A percentile compares a stretch with the other conserved stretches of the same genome.
Conservation (phyloP, 2,113 vertebrate species). For the Stegastes partitus region DNA sequence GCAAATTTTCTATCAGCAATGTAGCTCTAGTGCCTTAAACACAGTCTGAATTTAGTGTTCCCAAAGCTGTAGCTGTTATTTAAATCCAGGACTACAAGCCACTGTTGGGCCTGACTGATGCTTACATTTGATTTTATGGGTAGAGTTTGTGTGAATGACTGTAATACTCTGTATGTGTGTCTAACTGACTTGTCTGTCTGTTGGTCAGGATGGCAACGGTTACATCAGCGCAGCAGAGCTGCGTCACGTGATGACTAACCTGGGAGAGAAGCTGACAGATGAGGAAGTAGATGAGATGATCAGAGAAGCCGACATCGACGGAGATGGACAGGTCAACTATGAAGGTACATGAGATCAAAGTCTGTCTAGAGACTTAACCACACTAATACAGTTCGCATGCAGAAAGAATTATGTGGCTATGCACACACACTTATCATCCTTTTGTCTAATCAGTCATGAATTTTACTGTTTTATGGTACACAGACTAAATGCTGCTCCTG, state of each 20-base stretch:
- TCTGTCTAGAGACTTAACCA: neutral
- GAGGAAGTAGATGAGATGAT: conserved; percentile 99
- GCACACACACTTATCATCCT: too few relatives aligned
- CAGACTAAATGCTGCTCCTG: neutral
- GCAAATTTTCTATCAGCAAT: too few relatives aligned
- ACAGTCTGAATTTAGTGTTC: too few relatives aligned
- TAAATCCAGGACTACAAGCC: too few relatives aligned
- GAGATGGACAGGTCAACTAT: conserved; percentile 98
- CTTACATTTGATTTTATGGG: neutral
- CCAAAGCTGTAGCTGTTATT: too few relatives aligned
- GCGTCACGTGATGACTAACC: conserved; percentile 98
- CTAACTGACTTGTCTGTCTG: neutral
- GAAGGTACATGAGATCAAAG: conserved; percentile 85
- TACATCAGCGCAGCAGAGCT: conserved; percentile 98
- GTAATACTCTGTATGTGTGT: neutral
- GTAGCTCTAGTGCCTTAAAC: too few relatives aligned
- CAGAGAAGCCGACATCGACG: conserved; percentile 98
- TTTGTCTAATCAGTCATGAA: neutral
- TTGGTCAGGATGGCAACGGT: conserved; percentile 93
- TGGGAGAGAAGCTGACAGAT: conserved; percentile 98
- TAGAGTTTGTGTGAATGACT: neutral
- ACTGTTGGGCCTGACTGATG: too few relatives aligned
- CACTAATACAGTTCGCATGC: neutral
- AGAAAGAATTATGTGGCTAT: too few relatives aligned
- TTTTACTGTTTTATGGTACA: neutral